Percentiles rank a stretch among this genome's conserved stretches.
Evolutionary conservation across 2,113 vertebrate genomes (phyloP).

Genomic region (Hydrolagus affinis): DNA sequence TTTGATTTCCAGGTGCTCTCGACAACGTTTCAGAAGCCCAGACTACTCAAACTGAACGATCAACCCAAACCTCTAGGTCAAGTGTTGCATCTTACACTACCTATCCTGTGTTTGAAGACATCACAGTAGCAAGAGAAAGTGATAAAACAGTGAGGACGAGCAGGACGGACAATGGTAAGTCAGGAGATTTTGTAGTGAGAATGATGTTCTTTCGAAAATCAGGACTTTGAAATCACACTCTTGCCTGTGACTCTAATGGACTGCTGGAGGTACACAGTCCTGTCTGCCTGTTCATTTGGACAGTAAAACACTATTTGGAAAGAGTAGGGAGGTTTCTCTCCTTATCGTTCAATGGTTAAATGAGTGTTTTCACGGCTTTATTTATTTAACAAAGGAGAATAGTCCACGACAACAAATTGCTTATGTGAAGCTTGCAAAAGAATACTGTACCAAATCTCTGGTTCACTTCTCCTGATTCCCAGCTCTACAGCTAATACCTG

Average conservation of each 20-base stretch:
- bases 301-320: too few relatives aligned
- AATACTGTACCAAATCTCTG: neutral
- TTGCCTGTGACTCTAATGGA: too few relatives aligned
- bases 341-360: too few relatives aligned
- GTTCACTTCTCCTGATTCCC: neutral
- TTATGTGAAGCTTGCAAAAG: neutral
- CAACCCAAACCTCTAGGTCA: neutral
- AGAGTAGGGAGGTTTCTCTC: too few relatives aligned
- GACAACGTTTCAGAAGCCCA: neutral
- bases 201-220: neutral
- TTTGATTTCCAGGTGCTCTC: constrained; percentile 6
- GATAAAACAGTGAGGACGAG: constrained; percentile 12
- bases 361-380: too few relatives aligned
- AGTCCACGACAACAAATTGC: too few relatives aligned
- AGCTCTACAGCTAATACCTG: neutral
- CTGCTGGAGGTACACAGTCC: too few relatives aligned
- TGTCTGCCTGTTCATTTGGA: too few relatives aligned
- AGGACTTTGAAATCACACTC: too few relatives aligned
- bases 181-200: neutral
- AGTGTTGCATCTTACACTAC: neutral
- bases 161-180: neutral
- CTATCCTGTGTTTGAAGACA: neutral
- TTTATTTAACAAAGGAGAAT: too few relatives aligned
- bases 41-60: neutral
- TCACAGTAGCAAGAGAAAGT: neutral